Percentiles rank a stretch among this genome's conserved stretches.
Conservation (phyloP, 2,888 invertebrate species). For the Drosophila infuscata region DNA sequence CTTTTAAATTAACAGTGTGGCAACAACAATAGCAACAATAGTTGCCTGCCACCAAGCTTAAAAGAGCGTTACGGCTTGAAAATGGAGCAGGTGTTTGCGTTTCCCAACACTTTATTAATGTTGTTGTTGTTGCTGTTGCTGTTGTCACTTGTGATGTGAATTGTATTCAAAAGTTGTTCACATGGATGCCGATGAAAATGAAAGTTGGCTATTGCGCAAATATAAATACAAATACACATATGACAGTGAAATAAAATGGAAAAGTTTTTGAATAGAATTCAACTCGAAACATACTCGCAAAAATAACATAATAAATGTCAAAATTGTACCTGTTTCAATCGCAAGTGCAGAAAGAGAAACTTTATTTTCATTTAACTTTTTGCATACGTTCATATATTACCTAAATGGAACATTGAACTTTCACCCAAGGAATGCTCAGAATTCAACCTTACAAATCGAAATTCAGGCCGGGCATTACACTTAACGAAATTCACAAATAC, state of each 20-base stretch:
- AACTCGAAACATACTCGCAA: neutral
- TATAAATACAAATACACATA: constrained; percentile 1
- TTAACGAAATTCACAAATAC: neutral
- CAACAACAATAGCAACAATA: constrained; percentile 26
- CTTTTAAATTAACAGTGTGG: constrained; percentile 30
- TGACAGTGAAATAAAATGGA: neutral
- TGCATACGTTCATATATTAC: neutral
- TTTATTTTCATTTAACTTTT: neutral
- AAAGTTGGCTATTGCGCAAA: constrained; percentile 41
- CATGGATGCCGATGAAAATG: constrained; percentile 41
- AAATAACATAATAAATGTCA: neutral
- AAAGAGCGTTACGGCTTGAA: constrained; percentile 36
- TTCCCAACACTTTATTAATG: constrained; percentile 21
- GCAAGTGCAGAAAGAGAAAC: neutral
- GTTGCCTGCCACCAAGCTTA: constrained; percentile 11
- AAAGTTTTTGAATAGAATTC: constrained; percentile 4
- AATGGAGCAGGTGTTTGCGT: constrained; percentile 41
- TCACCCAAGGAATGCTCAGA: neutral
- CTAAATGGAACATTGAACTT: neutral
- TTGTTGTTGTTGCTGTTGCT: too few species aligned
- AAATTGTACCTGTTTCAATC: neutral
- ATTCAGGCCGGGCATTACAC: neutral
- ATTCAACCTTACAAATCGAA: neutral
- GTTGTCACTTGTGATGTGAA: constrained; percentile 39
- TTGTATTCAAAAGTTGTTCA: constrained; percentile 36